Conservation (phyloP, 2,797 vertebrate species). For the Clarias fuscus region DNA sequence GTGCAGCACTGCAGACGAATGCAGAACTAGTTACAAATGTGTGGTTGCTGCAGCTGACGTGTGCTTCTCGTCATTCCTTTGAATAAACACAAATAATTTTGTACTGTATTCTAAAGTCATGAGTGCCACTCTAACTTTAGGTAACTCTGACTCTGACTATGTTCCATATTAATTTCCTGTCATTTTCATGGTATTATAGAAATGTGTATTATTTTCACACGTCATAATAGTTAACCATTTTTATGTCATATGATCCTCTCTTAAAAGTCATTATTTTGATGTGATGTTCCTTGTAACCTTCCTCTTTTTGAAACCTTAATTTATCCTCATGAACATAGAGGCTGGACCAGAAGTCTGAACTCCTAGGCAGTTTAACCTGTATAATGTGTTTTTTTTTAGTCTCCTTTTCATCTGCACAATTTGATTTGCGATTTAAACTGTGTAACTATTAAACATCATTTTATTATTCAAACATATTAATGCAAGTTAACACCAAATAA, state of each 20-base stretch:
- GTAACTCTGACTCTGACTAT: not conserved
- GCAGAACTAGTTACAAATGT: not conserved
- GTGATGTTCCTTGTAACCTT: not conserved
- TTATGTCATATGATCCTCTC: conserved; percentile 19
- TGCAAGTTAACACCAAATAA: no score
- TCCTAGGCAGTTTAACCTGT: no score
- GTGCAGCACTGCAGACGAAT: not conserved
- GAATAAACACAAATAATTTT: conserved; percentile 25
- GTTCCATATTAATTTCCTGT: conserved; percentile 14
- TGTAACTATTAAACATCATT: no score
- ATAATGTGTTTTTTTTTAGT: no score
- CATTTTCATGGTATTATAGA: not conserved
- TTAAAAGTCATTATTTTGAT: conserved; percentile 11
- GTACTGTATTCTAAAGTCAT: not conserved
- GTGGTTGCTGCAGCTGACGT: not conserved
- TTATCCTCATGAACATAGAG: conserved; percentile 11
- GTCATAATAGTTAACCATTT: not conserved
- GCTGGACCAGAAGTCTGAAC: no score
- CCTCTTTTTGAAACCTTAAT: not conserved
- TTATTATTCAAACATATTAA: no score
- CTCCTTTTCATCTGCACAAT: no score
- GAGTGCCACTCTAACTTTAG: not conserved
- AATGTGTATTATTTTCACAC: not conserved
- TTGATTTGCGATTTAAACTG: no score
- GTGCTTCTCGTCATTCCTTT: not conserved